Evolutionary conservation across 2,888 invertebrate genomes (phyloP), one percentile per base, ranked within the genome.

Genomic region (Corbicula japonica): DNA sequence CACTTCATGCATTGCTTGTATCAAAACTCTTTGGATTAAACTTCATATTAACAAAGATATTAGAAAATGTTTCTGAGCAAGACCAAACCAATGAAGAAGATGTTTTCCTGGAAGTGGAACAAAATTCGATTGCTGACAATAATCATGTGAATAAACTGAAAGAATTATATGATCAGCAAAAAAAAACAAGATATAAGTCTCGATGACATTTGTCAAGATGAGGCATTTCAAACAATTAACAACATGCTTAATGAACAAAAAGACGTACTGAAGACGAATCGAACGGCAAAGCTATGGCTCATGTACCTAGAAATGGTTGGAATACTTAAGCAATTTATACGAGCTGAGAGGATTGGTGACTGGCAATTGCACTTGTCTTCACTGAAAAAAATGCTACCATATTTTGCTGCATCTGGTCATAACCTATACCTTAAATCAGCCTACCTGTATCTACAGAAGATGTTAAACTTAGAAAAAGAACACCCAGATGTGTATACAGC

Each of bases 371-470:
- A 82, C 70, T 58, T 85, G 5, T 12, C 74, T 23, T 10, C 73
- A 18, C 15, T 83, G 3, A 38, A 28, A n/a, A 26, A 73, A 10
- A 86, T 86, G 82, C 26, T 84, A 12, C 84, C 86, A 48, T 84
- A 66, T 38, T 77, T 83, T 69, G 77, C 79, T 48, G 73, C 84
- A 21, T 21, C 84, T 15, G 84, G 80, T 15, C 80, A 86, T 54
- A 83, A 80, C 32, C 56, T 80, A 18, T 83, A 86, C 34, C 34
- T 74, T 5, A 83, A 78, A 63, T 68, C 71, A 12, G 80, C 65
- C n/a, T 73, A 82, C 61, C 15, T 82, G 1, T 84, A 84, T 46
- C 46, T 82, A 21, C 70, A 61, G 48, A 46, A 46, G 15, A 80
- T 84, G 81, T 30, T 48, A 5, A 21, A 54, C 1, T 66, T 85